phyloP scores from a whole-genome alignment of 37 sponge, comb jelly and placozoan genomes.

The Ianthella basta region DNA sequence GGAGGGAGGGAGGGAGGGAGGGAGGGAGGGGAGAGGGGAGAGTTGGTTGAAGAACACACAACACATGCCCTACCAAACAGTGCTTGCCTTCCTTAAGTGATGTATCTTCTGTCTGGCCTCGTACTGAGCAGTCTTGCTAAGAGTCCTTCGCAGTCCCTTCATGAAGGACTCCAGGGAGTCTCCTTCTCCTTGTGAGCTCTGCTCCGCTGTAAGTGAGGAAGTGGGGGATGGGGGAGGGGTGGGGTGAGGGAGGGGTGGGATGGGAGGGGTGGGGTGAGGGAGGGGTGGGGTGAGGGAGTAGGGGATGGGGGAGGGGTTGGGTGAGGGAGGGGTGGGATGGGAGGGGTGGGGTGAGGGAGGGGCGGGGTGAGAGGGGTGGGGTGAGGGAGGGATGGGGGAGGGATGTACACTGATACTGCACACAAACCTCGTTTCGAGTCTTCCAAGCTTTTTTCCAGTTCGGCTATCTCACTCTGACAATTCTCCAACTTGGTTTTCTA shows the following conservation, averaged over 20 bases:
- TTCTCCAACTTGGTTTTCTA: slow-evolving; percentile 19
- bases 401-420: background rate
- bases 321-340: too few species aligned
- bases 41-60: background rate
- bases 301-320: too few species aligned
- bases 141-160: slow-evolving; percentile 42
- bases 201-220: slow-evolving; percentile 33
- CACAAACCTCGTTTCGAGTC: slow-evolving; percentile 10
- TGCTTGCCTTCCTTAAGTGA: slow-evolving; percentile 61
- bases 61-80: background rate
- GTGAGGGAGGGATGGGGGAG: too few species aligned
- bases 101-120: slow-evolving; percentile 63
- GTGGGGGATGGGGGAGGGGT: too few species aligned
- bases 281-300: too few species aligned
- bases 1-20: too few species aligned
- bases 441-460: slow-evolving; percentile 6
- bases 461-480: slow-evolving; percentile 22
- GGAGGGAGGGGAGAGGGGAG: too few species aligned
- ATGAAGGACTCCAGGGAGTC: slow-evolving; percentile 82
- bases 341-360: too few species aligned
- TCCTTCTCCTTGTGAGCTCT: background rate
- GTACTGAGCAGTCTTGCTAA: slow-evolving; percentile 45
- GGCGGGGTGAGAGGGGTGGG: too few species aligned
- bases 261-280: too few species aligned
- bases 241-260: too few species aligned